phyloP scores from a whole-genome alignment of 2,113 vertebrate genomes.

The Probosciger aterrimus region DNA sequence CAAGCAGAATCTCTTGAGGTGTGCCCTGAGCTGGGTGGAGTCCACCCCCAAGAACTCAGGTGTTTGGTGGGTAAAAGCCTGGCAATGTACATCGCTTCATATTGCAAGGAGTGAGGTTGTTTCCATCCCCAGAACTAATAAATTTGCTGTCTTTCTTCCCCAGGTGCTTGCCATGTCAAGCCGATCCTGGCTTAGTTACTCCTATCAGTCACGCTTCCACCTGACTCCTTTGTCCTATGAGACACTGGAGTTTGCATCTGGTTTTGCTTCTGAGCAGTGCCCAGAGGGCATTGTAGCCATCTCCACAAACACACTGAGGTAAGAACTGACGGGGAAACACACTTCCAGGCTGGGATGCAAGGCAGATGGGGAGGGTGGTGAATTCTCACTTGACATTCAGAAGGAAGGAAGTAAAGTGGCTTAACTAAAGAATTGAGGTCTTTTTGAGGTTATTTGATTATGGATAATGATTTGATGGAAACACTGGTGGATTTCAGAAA shows the following conservation, averaged over 20 bases:
- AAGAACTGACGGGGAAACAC: background rate
- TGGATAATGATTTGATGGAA: background rate
- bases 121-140: background rate
- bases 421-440: background rate
- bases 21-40: background rate
- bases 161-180: conserved; percentile 99
- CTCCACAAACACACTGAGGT: conserved; percentile 97
- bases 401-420: background rate
- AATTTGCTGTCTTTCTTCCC: background rate
- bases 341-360: background rate
- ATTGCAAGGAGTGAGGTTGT: background rate
- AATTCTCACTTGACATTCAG: background rate
- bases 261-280: conserved; percentile 97
- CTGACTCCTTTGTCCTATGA: conserved; percentile 94
- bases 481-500: background rate
- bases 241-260: conserved; percentile 94
- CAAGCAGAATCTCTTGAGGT: background rate
- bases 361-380: fast-evolving
- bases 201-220: conserved; percentile 97
- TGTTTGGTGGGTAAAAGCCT: background rate
- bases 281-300: conserved; percentile 98
- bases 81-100: fast-evolving
- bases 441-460: background rate
- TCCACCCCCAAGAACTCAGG: background rate
- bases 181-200: conserved; percentile 97